Conservation (phyloP, 2,113 vertebrate genomes). For the Urocitellus parryii region DNA sequence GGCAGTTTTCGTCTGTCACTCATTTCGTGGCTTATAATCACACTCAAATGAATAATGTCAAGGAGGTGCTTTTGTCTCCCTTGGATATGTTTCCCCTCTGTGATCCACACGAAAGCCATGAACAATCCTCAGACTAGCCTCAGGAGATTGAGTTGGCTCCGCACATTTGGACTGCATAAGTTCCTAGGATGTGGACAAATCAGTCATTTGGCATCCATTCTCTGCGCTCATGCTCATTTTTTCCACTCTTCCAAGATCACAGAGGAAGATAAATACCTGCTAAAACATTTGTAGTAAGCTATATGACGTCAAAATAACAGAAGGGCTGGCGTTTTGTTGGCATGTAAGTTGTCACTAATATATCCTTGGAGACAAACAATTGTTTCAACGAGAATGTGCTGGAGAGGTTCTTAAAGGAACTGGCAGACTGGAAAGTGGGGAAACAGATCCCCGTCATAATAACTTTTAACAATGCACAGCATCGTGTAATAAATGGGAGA, state of each 20-base stretch:
- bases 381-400: neutral
- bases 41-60: neutral
- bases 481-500: neutral
- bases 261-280: neutral
- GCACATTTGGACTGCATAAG: neutral
- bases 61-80: neutral
- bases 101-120: too few relatives aligned
- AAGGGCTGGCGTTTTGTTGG: neutral
- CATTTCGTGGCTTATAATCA: slow-evolving; percentile 36
- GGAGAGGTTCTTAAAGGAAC: neutral
- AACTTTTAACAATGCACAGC: neutral
- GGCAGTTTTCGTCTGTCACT: slow-evolving; percentile 45
- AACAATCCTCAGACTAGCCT: neutral
- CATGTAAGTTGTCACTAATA: neutral
- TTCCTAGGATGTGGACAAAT: neutral
- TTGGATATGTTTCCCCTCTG: neutral
- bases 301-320: neutral
- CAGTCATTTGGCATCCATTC: neutral
- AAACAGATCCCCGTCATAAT: neutral
- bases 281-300: neutral
- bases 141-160: neutral
- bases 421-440: neutral
- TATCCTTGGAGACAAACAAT: neutral
- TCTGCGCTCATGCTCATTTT: neutral
- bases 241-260: neutral